phyloP scores from a whole-genome alignment of 1,140 invertebrate genomes.

The Phymorhynchus buccinoides region DNA sequence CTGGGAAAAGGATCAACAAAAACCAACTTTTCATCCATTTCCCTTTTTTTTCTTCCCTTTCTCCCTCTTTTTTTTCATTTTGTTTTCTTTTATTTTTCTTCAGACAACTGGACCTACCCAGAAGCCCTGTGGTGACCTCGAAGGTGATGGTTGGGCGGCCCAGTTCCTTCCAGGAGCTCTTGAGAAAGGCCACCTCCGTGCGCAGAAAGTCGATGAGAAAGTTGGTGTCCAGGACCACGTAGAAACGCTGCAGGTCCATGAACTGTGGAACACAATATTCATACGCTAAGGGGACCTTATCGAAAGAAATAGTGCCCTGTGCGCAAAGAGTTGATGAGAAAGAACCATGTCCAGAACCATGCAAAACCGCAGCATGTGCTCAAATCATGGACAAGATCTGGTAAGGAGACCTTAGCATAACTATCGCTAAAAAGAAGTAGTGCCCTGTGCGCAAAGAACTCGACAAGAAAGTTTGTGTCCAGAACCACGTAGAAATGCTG shows the following conservation, averaged over 20 bases:
- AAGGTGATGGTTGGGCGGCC: slow-evolving; percentile 70
- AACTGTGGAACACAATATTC: slow-evolving; percentile 78
- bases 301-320: slow-evolving; percentile 59
- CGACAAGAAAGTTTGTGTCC: slow-evolving; percentile 71
- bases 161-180: slow-evolving; percentile 75
- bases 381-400: too few relatives aligned
- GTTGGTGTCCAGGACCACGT: slow-evolving; percentile 68
- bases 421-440: too few relatives aligned
- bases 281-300: neutral
- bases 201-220: slow-evolving; percentile 69
- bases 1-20: too few relatives aligned
- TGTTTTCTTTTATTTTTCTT: too few relatives aligned
- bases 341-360: too few relatives aligned
- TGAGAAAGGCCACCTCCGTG: slow-evolving; percentile 68
- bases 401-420: too few relatives aligned
- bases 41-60: too few relatives aligned
- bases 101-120: slow-evolving; percentile 60
- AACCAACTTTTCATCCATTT: too few relatives aligned
- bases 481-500: slow-evolving; percentile 69
- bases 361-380: too few relatives aligned
- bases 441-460: too few relatives aligned
- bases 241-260: slow-evolving; percentile 70
- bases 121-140: slow-evolving; percentile 51
- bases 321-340: slow-evolving; percentile 66
- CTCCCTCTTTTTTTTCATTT: too few relatives aligned